These are phyloP conservation scores for Ectemnius continuus DNA, from an alignment of 2,888 invertebrate genomes.

Conservation along the genomic window DNA sequence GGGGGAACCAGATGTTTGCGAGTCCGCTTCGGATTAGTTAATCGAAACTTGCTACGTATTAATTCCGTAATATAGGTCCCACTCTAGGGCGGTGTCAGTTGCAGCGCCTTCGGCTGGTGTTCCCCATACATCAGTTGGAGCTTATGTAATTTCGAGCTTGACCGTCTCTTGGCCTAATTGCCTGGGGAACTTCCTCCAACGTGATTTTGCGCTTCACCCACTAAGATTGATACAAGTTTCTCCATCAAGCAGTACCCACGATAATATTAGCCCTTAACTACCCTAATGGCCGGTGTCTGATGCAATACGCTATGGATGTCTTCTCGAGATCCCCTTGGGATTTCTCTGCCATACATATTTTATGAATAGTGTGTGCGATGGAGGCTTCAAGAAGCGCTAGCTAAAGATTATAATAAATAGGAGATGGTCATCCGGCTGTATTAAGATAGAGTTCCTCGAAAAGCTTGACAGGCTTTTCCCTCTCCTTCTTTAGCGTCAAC, in stretches of 20 bases:
- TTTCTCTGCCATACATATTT: too few species aligned
- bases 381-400: background rate
- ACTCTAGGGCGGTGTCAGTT: background rate
- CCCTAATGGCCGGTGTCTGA: too few species aligned
- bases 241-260: background rate
- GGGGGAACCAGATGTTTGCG: too few species aligned
- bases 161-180: background rate
- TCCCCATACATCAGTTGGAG: too few species aligned
- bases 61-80: background rate
- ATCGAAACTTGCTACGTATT: too few species aligned
- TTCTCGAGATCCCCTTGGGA: too few species aligned
- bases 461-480: constrained; percentile 18
- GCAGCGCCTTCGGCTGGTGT: too few species aligned
- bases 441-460: constrained; percentile 10
- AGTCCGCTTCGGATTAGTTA: too few species aligned
- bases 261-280: too few species aligned
- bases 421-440: background rate
- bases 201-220: background rate
- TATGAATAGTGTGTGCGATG: too few species aligned
- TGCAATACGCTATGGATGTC: too few species aligned
- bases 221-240: constrained; percentile 1
- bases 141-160: constrained; percentile 2
- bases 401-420: background rate
- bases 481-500: constrained; percentile 33
- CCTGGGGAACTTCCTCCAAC: background rate